These are phyloP conservation scores for Schrankia costaestrigalis DNA, from an alignment of 2,888 invertebrate species.

Conservation along the genomic window DNA sequence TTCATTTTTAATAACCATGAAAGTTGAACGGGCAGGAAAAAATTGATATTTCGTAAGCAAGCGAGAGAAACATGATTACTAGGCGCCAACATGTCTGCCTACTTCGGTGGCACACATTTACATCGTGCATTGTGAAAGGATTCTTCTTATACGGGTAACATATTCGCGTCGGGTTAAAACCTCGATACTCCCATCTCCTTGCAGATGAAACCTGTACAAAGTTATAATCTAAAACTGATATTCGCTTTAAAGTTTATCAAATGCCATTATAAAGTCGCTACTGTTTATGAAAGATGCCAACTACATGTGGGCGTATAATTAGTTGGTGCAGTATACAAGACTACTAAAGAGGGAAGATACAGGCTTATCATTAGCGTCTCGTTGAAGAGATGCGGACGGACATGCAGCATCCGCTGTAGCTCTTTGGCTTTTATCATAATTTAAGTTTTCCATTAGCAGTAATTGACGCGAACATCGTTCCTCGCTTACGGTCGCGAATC, in stretches of 20 bases:
- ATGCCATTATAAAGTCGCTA: not conserved
- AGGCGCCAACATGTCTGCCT: too few relatives aligned
- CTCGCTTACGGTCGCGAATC: slow-evolving; percentile 73
- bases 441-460: slow-evolving; percentile 80
- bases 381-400: slow-evolving; percentile 39
- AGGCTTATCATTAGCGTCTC: slow-evolving; percentile 35
- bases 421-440: slow-evolving; percentile 79
- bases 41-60: too few relatives aligned
- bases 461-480: slow-evolving; percentile 80
- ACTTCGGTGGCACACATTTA: not conserved
- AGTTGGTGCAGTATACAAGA: not conserved
- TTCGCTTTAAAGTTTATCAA: too few relatives aligned
- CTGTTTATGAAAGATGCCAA: not conserved
- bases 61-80: too few relatives aligned
- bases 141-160: too few relatives aligned
- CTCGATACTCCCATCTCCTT: too few relatives aligned
- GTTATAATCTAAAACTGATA: too few relatives aligned
- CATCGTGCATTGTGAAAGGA: not conserved
- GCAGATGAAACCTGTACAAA: too few relatives aligned
- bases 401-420: slow-evolving; percentile 62
- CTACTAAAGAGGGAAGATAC: slow-evolving; percentile 13
- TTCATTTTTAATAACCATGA: too few relatives aligned
- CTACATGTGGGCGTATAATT: not conserved
- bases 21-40: too few relatives aligned
- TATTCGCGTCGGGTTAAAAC: too few relatives aligned